Evolutionary conservation across 2,888 invertebrate genomes (phyloP).

Genomic region (Sesamia inferens): DNA sequence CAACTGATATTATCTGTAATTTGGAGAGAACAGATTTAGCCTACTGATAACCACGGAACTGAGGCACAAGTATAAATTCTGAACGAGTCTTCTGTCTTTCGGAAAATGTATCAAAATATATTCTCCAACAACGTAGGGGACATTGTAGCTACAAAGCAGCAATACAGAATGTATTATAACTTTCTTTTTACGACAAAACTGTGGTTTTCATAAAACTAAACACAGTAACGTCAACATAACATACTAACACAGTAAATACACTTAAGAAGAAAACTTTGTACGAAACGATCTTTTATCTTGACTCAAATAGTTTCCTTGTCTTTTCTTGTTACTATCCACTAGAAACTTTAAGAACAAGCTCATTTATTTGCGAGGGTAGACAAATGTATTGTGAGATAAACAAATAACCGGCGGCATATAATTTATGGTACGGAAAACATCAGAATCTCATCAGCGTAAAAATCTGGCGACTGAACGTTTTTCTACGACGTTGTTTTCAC

Average conservation of each 20-base stretch:
- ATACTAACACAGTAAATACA: conserved; percentile 40
- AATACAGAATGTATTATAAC: neutral
- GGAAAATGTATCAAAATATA: neutral
- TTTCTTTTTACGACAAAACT: conserved; percentile 1
- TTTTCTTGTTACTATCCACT: conserved; percentile 50
- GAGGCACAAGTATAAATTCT: neutral
- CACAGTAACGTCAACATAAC: conserved; percentile 29
- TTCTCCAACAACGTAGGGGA: neutral
- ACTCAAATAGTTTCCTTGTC: conserved; percentile 40
- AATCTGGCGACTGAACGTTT: conserved; percentile 24
- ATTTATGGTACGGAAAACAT: conserved; percentile 37
- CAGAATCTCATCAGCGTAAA: conserved; percentile 46
- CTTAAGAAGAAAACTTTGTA: conserved; percentile 55
- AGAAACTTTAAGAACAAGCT: conserved; percentile 47
- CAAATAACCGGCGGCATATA: conserved; percentile 36
- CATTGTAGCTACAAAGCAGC: neutral
- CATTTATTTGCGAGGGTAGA: conserved; percentile 28
- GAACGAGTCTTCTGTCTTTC: conserved; percentile 14
- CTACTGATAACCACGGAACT: neutral
- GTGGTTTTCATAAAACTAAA: conserved; percentile 25
- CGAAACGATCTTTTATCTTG: conserved; percentile 51
- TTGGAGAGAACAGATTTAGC: conserved; percentile 9
- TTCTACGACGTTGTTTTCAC: conserved; percentile 38
- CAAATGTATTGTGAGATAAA: conserved; percentile 42
- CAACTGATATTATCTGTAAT: conserved; percentile 13